These are phyloP conservation scores for Hemibagrus guttatus DNA, from an alignment of 2,797 vertebrate species.

Conservation along the genomic window DNA sequence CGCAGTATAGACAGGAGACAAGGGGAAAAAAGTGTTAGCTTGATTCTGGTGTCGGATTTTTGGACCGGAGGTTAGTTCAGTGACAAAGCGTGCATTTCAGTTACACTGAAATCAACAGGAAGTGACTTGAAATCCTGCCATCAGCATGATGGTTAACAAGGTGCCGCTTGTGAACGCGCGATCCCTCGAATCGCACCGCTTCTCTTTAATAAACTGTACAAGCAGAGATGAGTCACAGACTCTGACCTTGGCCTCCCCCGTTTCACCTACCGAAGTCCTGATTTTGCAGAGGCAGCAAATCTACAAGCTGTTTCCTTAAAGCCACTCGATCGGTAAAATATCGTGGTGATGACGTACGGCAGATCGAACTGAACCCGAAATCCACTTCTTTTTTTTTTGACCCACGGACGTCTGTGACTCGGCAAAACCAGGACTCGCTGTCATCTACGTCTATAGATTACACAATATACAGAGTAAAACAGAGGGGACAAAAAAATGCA, in stretches of 20 bases:
- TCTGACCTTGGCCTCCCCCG: constrained; percentile 14
- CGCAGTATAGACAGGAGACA: constrained; percentile 11
- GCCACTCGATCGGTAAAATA: not conserved
- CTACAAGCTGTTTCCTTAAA: not conserved
- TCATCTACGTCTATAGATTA: constrained; percentile 43
- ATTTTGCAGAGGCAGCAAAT: constrained; percentile 17
- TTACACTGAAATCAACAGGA: constrained; percentile 1
- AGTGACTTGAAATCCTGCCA: not conserved
- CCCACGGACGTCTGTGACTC: not conserved
- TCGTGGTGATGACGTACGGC: not conserved
- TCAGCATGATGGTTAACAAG: not conserved
- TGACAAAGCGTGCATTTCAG: constrained; percentile 42
- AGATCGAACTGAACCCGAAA: not conserved
- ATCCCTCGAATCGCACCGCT: not conserved
- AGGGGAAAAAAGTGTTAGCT: constrained; percentile 18
- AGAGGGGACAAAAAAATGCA: constrained; percentile 23
- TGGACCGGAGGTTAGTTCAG: not conserved
- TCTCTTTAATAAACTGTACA: constrained; percentile 27
- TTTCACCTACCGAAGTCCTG: constrained; percentile 3
- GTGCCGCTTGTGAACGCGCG: not conserved
- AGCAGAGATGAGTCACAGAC: constrained; percentile 36
- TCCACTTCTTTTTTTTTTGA: not conserved
- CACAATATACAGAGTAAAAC: constrained; percentile 51
- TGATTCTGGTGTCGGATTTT: constrained; percentile 17
- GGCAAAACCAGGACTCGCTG: constrained; percentile 7